Evolutionary conservation across 1,140 invertebrate genomes (phyloP).

Genomic region (Penaeus vannamei): DNA sequence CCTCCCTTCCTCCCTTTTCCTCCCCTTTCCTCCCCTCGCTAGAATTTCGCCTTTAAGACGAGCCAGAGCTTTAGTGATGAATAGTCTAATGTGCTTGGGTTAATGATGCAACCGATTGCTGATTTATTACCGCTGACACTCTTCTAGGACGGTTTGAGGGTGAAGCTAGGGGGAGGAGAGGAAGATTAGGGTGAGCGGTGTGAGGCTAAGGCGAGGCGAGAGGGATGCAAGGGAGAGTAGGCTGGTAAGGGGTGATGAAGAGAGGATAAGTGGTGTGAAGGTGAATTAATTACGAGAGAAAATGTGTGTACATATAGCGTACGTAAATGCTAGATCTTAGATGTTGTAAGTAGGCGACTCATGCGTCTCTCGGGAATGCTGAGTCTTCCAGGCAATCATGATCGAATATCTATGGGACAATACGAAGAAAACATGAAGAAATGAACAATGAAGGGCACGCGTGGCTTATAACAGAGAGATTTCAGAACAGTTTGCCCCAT

Average conservation of each 20-base stretch:
- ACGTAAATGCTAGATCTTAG: not conserved
- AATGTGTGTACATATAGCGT: not conserved
- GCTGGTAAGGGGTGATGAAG: too few relatives aligned
- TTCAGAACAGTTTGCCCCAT: too few relatives aligned
- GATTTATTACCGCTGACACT: too few relatives aligned
- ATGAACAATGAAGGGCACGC: too few relatives aligned
- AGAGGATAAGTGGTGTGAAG: not conserved
- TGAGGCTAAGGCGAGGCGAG: not conserved
- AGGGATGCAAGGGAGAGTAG: not conserved
- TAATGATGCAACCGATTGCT: slow-evolving; percentile 25
- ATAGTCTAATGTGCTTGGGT: slow-evolving; percentile 22
- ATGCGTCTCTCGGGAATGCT: too few relatives aligned
- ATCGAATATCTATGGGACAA: too few relatives aligned
- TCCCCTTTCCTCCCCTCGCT: not conserved
- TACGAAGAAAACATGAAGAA: too few relatives aligned
- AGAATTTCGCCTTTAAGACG: not conserved
- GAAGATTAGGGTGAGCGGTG: not conserved
- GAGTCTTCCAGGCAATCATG: too few relatives aligned
- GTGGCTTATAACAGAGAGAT: too few relatives aligned
- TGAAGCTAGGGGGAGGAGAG: not conserved
- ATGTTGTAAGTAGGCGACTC: too few relatives aligned
- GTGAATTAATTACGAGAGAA: not conserved
- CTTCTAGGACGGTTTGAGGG: not conserved
- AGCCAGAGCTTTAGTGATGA: slow-evolving; percentile 25
- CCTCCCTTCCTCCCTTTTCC: not conserved